A percentile compares a stretch with the other conserved stretches of the same genome.
Evolutionary conservation across 2,888 invertebrate species (phyloP).

Genomic region (Drosophila mimetica): DNA sequence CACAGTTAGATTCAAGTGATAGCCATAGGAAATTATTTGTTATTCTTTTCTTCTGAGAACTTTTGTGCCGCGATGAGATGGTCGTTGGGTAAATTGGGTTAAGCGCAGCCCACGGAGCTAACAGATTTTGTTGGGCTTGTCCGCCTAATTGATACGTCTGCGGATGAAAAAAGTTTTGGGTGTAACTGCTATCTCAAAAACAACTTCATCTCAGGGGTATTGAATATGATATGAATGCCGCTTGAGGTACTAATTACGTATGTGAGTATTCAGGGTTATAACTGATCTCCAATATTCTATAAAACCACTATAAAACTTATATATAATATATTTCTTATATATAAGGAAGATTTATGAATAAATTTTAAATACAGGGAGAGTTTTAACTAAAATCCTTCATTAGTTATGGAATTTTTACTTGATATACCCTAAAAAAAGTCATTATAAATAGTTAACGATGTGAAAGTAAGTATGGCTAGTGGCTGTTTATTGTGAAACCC

Average conservation of each 20-base stretch:
- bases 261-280: background rate
- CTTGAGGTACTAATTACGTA: background rate
- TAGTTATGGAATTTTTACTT: background rate
- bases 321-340: too few relatives aligned
- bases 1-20: constrained; percentile 51
- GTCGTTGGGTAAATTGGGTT: constrained; percentile 20
- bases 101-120: constrained; percentile 20
- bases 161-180: constrained; percentile 4
- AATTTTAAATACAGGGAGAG: too few relatives aligned
- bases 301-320: too few relatives aligned
- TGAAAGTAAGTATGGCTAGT: constrained; percentile 10
- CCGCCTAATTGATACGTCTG: constrained; percentile 24
- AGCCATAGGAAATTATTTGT: constrained; percentile 20
- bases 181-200: constrained; percentile 11
- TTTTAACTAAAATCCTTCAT: too few relatives aligned
- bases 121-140: constrained; percentile 11
- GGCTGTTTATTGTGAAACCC: constrained; percentile 2
- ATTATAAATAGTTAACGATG: background rate
- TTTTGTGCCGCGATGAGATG: constrained; percentile 8
- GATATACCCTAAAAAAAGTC: background rate
- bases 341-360: too few relatives aligned
- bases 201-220: background rate
- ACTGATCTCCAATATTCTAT: too few relatives aligned
- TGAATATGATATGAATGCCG: background rate
- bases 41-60: constrained; percentile 26